Percentiles rank a stretch among this genome's conserved stretches.
Conservation (phyloP, 2,113 vertebrate species). For the Calyptomena viridis region DNA sequence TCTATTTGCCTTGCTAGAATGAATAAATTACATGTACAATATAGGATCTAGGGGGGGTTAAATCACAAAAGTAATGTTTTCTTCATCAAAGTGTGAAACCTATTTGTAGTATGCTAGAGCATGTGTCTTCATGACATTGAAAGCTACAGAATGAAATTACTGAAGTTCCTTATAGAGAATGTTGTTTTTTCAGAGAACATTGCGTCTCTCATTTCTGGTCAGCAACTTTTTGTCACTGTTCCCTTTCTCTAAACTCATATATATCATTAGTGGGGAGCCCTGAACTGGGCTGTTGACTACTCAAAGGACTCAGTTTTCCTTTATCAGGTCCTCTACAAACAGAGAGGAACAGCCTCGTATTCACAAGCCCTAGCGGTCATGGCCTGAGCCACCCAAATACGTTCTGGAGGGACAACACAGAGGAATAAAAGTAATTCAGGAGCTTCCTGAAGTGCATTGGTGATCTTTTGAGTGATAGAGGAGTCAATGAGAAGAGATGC, state of each 20-base stretch:
- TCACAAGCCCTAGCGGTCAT: neutral
- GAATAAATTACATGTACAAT: conserved; percentile 36
- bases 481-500: neutral
- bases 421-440: neutral
- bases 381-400: neutral
- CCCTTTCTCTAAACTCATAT: neutral
- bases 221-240: neutral
- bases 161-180: neutral
- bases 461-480: neutral
- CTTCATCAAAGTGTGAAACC: conserved; percentile 20
- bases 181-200: neutral
- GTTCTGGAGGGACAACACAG: neutral
- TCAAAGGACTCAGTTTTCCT: neutral
- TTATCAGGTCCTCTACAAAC: neutral
- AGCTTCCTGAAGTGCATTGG: neutral
- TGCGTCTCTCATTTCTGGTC: neutral
- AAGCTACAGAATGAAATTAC: neutral
- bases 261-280: neutral
- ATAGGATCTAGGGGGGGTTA: neutral
- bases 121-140: neutral
- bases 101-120: neutral
- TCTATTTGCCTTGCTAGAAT: conserved; percentile 46
- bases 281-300: neutral
- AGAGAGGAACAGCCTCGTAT: neutral
- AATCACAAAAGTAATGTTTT: conserved; percentile 28